Conservation (phyloP, 2,888 invertebrate genomes). For the Drosophila ezoana region DNA sequence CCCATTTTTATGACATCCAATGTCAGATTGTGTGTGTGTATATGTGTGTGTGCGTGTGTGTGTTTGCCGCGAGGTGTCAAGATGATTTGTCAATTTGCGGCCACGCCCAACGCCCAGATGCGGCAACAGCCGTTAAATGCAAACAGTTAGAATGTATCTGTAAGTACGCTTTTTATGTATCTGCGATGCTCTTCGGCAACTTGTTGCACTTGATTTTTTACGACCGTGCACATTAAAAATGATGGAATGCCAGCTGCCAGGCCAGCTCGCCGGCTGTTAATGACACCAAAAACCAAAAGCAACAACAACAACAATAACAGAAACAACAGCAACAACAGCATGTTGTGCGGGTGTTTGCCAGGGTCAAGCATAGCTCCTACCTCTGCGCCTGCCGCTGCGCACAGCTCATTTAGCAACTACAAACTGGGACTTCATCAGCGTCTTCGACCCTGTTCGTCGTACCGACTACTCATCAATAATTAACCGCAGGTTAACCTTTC, state of each 20-base stretch:
- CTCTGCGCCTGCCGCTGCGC: not conserved
- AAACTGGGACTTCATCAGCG: not conserved
- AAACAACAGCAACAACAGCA: constrained; percentile 17
- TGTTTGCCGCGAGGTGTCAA: constrained; percentile 63
- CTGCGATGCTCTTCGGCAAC: constrained; percentile 53
- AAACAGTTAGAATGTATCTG: constrained; percentile 64
- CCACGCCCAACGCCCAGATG: constrained; percentile 33
- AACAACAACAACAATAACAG: constrained; percentile 12
- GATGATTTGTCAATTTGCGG: constrained; percentile 70
- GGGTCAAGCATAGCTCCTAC: constrained; percentile 31
- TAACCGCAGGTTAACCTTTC: constrained; percentile 72
- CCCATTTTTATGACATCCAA: constrained; percentile 74
- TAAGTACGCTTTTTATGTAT: constrained; percentile 12
- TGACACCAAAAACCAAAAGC: constrained; percentile 42
- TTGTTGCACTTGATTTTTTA: constrained; percentile 79
- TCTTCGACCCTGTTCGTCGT: not conserved
- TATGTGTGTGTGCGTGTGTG: constrained; percentile 2
- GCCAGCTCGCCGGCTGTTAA: constrained; percentile 41
- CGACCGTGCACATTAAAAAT: constrained; percentile 60
- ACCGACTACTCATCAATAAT: constrained; percentile 60
- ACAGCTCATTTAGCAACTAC: not conserved
- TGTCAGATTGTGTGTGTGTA: constrained; percentile 33
- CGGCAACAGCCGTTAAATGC: constrained; percentile 40
- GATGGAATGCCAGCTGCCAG: constrained; percentile 72
- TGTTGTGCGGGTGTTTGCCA: constrained; percentile 44